These are phyloP conservation scores for Meandrusa payeni DNA, from an alignment of 2,888 invertebrate genomes.

Conservation along the genomic window DNA sequence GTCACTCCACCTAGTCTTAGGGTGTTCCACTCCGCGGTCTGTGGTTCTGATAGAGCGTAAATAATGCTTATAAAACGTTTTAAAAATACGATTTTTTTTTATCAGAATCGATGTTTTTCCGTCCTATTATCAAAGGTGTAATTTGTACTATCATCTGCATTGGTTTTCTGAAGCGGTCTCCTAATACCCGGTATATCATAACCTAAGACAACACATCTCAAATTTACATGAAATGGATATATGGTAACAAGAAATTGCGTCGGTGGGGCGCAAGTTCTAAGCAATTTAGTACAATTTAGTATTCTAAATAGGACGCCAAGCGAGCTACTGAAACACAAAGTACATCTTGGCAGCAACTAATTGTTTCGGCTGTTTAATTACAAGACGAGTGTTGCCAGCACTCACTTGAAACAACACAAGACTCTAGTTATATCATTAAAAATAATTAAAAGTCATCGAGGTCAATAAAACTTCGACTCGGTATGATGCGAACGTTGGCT, in stretches of 20 bases:
- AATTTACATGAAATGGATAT: not conserved
- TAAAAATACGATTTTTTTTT: no score
- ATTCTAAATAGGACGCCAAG: constrained; percentile 3
- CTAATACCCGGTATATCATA: no score
- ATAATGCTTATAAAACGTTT: no score
- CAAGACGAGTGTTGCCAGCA: constrained; percentile 26
- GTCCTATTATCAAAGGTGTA: no score
- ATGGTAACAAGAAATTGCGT: not conserved
- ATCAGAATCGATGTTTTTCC: no score
- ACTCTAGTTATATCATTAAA: constrained; percentile 45
- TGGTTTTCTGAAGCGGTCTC: no score
- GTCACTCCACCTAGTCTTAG: no score
- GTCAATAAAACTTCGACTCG: constrained; percentile 44
- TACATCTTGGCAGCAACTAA: constrained; percentile 18
- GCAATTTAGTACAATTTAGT: constrained; percentile 12
- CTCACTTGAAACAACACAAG: constrained; percentile 28
- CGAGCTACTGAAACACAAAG: constrained; percentile 4
- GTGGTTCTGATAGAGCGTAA: no score
- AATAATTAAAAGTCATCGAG: constrained; percentile 61
- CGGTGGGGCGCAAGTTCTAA: not conserved
- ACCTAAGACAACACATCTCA: not conserved
- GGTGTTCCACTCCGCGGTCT: no score
- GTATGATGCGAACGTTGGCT: constrained; percentile 23
- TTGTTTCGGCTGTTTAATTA: constrained; percentile 22
- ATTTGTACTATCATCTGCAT: no score